These are phyloP conservation scores for Alosa sapidissima DNA, from an alignment of 2,797 vertebrate species.

Conservation along the genomic window DNA sequence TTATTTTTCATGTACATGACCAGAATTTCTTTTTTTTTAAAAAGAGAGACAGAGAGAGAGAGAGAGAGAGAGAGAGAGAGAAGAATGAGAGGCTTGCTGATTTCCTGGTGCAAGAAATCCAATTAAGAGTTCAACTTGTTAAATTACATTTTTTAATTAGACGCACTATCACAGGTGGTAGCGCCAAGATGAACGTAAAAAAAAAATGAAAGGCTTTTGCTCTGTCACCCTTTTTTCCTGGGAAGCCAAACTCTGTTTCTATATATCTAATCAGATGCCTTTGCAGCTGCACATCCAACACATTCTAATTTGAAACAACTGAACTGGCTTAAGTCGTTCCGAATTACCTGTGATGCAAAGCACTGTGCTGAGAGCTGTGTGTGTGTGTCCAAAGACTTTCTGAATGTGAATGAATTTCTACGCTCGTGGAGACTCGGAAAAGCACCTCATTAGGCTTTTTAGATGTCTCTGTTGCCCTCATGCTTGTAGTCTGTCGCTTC, in stretches of 20 bases:
- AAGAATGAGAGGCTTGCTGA: conserved; percentile 7
- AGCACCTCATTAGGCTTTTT: conserved; percentile 51
- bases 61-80: neutral
- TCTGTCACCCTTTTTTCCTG: neutral
- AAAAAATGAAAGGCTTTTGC: neutral
- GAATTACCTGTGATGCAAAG: neutral
- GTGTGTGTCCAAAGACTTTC: neutral
- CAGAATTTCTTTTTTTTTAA: neutral
- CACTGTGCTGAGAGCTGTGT: neutral
- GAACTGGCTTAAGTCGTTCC: neutral
- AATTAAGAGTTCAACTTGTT: conserved; percentile 43
- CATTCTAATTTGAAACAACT: neutral
- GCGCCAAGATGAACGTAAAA: neutral
- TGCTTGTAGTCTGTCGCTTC: conserved; percentile 10
- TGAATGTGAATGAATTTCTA: neutral
- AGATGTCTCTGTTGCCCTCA: conserved; percentile 50
- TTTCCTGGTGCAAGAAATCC: conserved; percentile 35
- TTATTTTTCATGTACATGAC: neutral
- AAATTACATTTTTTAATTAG: conserved; percentile 30
- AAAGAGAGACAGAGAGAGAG: neutral
- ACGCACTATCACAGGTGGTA: conserved; percentile 24
- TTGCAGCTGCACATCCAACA: neutral
- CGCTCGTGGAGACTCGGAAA: conserved; percentile 43
- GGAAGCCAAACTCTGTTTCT: conserved; percentile 1
- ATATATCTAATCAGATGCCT: neutral